Base-by-base conservation (phyloP, 2,888 invertebrate genomes). In the Molanna angustata region DNA sequence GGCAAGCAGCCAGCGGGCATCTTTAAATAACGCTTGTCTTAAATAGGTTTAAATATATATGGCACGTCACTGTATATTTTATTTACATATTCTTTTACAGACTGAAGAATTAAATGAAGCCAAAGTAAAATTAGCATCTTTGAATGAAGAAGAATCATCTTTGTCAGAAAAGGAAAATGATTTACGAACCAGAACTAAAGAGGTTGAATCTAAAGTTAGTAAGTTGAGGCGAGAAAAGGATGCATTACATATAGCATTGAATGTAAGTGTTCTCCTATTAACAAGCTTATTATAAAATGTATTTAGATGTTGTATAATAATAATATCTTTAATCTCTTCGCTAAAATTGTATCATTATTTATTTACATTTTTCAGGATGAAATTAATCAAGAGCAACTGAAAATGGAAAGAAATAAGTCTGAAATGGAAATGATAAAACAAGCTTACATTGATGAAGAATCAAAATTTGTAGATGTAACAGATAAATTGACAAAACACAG, bases 331-430 rank as follows among this genome's bases (percentile, higher is more conserved):
- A 7, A 49, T 22, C 1, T 16, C 13, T 42, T 31, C 3, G 1
- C 17, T 21, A 35, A 17, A 17, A 16, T 9, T 16, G 19, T 51
- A 9, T 45, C 37, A 51, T 9, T 53, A 47, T 40, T 52, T 55
- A 49, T 43, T 52, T 56, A 4, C 56, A 52, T 55, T 42, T 63
- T 45, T 31, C 46, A 80, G 78, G 73, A 74, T 49, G 72, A 79
- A 62, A 69, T 78, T 56, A 70, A 69, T 35, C 74, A 75, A 48
- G 71, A 74, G 53, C 70, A 73, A 54, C 60, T 71, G 35, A 73
- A 73, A 59, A 62, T 70, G 3, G 73, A 75, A 35, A 70, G 67
- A n/a, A 70, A 68, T 1, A 65, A 63, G 39, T 61, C 68, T 0
- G 68, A 70, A 56, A 64, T 67, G 2, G 62, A 62, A 42, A 63